Base-by-base conservation (phyloP, 2,888 invertebrate species). In the Lithophane semibrunnea region DNA sequence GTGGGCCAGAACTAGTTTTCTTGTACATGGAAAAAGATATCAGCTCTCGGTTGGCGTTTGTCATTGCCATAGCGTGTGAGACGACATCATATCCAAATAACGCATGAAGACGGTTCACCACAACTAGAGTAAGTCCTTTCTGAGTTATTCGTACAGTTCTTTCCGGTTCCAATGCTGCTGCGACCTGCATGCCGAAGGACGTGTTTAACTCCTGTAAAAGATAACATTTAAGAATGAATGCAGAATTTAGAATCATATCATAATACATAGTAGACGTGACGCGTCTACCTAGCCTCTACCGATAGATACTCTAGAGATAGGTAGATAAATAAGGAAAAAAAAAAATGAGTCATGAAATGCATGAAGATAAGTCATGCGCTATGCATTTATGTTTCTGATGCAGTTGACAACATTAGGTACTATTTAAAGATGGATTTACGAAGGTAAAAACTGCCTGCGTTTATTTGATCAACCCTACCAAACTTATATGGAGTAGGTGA, bases 1-100 rank as follows among this genome's bases (percentile, higher is more conserved):
- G 94, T 5, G 90, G 88, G 47, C 91, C 91, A 24, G 90, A 70
- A 77, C 91, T 91, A 5, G 94, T 93, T 89, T 96, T 96, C 92
- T 96, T 96, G 87, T 96, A 97, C 94, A 97, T 92, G 18, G 96
- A 95, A 92, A 96, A 97, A 29, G 97, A 96, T 67, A 96, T 91
- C 58, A 96, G 92, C 88, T 97, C 97, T 5, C 96, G 91, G 88
- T 97, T 97, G 21, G 96, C 94, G 85, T 96, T 96, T 37, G 96
- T 96, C 95, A 97, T 96, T 2, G 96, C 94, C 97, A 97, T 97
- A 7, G 97, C 93, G 88, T 97, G 97, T 0, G 96, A 96, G 1
- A 96, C 92, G 18, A 97, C 96, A 88, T 97, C 96, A 88, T 96
- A 97, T 0, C 97, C 97, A 61, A 96, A 92, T n/a, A 96, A 86